Percentiles rank a stretch among this genome's conserved stretches.
These are phyloP conservation scores for Irena cyanogastra DNA, from an alignment of 2,113 vertebrate genomes.

Conservation along the genomic window DNA sequence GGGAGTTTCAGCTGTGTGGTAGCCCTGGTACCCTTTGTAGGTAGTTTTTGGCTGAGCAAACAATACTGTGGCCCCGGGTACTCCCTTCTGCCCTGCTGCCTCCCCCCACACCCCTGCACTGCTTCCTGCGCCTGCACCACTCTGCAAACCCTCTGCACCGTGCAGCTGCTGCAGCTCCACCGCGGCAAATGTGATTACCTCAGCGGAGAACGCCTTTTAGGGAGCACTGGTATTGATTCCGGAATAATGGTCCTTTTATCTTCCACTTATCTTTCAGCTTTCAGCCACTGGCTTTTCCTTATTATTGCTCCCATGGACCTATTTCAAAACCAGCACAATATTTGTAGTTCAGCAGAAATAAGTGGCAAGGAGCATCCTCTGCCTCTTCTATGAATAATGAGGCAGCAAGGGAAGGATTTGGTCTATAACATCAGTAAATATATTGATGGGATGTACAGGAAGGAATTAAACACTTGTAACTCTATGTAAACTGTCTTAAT, in stretches of 20 bases:
- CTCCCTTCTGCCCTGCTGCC: background rate
- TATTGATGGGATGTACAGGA: conserved; percentile 7
- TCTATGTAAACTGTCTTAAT: background rate
- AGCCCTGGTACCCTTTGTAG: background rate
- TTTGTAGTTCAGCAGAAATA: conserved; percentile 55
- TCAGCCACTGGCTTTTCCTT: conserved; percentile 39
- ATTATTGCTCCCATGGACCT: conserved; percentile 57
- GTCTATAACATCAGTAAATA: conserved; percentile 28
- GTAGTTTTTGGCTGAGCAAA: background rate
- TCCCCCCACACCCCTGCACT: accelerated
- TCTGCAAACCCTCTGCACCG: background rate
- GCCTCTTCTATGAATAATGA: conserved; percentile 60
- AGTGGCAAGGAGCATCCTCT: conserved; percentile 13
- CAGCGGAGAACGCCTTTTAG: background rate
- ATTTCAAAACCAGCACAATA: conserved; percentile 38
- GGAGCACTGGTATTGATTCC: conserved; percentile 60
- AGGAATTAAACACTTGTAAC: background rate
- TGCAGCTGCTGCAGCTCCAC: background rate
- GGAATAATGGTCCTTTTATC: conserved; percentile 70
- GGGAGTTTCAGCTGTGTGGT: background rate
- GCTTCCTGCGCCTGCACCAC: background rate
- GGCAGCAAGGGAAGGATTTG: conserved; percentile 40
- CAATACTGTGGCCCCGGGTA: background rate
- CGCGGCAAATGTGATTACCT: conserved; percentile 46
- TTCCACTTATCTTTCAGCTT: conserved; percentile 62